Evolutionary conservation across 1,140 invertebrate genomes (phyloP), one percentile per base, ranked within the genome.

Genomic region (Psilanteris sp.): DNA sequence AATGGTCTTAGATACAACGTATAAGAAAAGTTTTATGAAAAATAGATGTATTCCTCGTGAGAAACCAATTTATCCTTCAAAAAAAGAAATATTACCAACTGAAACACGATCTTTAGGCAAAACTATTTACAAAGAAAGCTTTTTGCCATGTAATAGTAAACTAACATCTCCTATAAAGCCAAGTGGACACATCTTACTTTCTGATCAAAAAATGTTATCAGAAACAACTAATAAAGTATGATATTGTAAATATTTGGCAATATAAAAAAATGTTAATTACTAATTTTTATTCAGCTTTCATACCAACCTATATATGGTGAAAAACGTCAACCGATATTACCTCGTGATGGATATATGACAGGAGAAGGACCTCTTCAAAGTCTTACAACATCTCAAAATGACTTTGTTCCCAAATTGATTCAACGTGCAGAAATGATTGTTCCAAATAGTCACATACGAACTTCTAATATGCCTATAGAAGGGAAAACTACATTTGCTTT

Each of bases 361-460:
- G 37, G 34, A 79, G 87, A 91, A 0, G 93, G 91, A 0, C 91
- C 92, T 3, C 92, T 94, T 89, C 91, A 93, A 81, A 90, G 91
- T 29, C 86, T 92, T 61, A 94, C 93, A 0, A 94, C 93, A 0
- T 91, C 91, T 67, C 90, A 91, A 37, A 90, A 91, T 74, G 92
- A 93, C 81, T 94, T 91, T 77, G 90, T 91, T 5, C 87, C 90
- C 0, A 94, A 93, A 84, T 88, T 89, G 0, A 82, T 85, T 18
- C 84, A 85, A 4, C 84, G 81, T 37, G 68, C 85, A 0, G 68
- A 82, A 6, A 68, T 78, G 0, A 77, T 89, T 1, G 41, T 87
- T 18, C 90, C 90, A 0, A 79, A 78, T 2, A 66, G 81, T 4
- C 88, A 90, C 68, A 83, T 90, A n/a, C 84, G 74, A 22, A 83